Evolutionary conservation across 2,113 vertebrate species (phyloP), one percentile per base, ranked within the genome.

Genomic region (Myotis yumanensis): DNA sequence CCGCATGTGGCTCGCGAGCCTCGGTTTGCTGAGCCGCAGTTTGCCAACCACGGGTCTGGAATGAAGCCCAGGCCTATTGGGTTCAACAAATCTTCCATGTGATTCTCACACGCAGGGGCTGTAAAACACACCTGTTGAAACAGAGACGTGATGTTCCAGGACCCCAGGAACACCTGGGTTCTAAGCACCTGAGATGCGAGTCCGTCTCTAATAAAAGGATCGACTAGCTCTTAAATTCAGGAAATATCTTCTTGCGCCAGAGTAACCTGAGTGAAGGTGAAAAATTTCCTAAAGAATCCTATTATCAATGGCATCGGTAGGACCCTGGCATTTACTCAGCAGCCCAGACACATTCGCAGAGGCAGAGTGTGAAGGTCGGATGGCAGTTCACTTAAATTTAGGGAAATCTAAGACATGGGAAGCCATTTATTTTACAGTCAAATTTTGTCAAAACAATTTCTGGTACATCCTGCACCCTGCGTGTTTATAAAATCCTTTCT

Each of bases 401-500:
- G 2, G 28, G 37, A 95, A 77, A 93, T 69, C 18, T 5, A 81
- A 95, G 40, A 83, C 37, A 87, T 15, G 48, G 77, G 17, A 12
- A 88, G 66, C 37, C 62, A 82, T 79, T 94, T 69, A 48, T 77
- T 82, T 93, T 86, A 83, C 57, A 90, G 35, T 89, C 72, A 81
- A 59, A 54, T 89, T 89, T 85, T 90, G 23, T 59, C 82, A 69
- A 80, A 92, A 92, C 9, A 69, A 93, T 30, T 92, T 46, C 81
- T 69, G 35, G 37, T 43, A n/a, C 40, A 57, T 68, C 69, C 23
- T 77, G 77, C 32, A 43, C 83, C 91, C 35, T 72, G 72, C 82
- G 59, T 96, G 86, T 95, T 94, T 94, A 96, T 64, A 89, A 89
- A n/a, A 96, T 93, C 92, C 76, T 95, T 66, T 96, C 89, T 90